A percentile compares a stretch with the other conserved stretches of the same genome.
These are phyloP conservation scores for Psittacula cyanocephala DNA, from an alignment of 2,113 vertebrate genomes.

Conservation along the genomic window DNA sequence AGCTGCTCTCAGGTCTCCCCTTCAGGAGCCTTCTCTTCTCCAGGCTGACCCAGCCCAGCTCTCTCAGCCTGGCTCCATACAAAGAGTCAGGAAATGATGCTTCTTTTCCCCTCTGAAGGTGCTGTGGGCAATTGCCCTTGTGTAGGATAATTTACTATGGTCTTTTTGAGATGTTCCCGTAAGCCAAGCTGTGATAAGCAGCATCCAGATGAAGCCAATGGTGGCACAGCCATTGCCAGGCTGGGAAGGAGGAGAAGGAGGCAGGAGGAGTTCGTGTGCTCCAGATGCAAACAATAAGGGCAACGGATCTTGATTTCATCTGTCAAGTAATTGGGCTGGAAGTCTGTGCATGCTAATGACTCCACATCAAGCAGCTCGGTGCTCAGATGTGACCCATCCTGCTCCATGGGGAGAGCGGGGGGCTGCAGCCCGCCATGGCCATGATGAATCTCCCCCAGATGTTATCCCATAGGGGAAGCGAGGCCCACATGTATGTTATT, in stretches of 20 bases:
- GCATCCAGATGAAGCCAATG: neutral
- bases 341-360: slow-evolving; percentile 56
- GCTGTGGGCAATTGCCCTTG: neutral
- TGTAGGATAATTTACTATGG: neutral
- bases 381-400: slow-evolving; percentile 55
- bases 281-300: slow-evolving; percentile 50
- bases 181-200: neutral
- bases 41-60: neutral
- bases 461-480: slow-evolving; percentile 20
- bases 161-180: neutral
- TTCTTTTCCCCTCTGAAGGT: neutral
- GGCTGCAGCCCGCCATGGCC: slow-evolving; percentile 14
- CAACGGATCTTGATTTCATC: slow-evolving; percentile 55
- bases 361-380: slow-evolving; percentile 52
- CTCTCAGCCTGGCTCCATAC: neutral
- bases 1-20: neutral
- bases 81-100: neutral
- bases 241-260: neutral
- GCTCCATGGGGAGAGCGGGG: neutral
- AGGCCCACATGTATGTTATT: neutral
- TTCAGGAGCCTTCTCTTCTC: neutral
- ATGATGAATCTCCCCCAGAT: slow-evolving; percentile 66
- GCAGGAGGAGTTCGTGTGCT: neutral
- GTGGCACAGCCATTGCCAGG: neutral
- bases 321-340: slow-evolving; percentile 34